phyloP scores from a whole-genome alignment of 2,113 vertebrate species.

The Zonotrichia leucophrys region DNA sequence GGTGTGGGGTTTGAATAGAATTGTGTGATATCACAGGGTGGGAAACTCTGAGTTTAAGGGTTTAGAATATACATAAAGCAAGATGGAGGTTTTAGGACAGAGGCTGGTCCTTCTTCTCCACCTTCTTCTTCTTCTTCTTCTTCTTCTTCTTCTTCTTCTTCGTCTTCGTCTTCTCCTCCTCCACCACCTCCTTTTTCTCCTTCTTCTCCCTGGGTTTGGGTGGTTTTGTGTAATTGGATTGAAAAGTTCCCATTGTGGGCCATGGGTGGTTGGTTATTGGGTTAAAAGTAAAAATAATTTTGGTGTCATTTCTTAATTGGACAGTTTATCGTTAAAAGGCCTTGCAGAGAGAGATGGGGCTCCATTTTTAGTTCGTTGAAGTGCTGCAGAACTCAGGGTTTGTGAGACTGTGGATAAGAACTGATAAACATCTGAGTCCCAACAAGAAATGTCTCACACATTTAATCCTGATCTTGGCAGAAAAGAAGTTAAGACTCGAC shows the following conservation, averaged over 20 bases:
- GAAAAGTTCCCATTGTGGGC: accelerated
- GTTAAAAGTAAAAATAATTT: not conserved
- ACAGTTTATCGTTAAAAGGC: not conserved
- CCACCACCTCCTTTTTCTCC: too few relatives aligned
- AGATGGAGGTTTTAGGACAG: not conserved
- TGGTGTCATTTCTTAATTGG: not conserved
- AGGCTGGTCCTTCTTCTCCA: not conserved
- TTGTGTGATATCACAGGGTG: not conserved
- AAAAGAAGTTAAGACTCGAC: not conserved
- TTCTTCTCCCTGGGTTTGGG: not conserved
- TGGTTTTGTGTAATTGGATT: not conserved
- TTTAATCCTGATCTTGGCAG: not conserved
- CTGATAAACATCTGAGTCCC: not conserved
- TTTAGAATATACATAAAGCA: not conserved
- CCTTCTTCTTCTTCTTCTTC: too few relatives aligned
- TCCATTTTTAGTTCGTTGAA: not conserved
- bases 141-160: too few relatives aligned
- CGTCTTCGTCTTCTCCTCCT: too few relatives aligned
- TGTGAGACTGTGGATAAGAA: not conserved
- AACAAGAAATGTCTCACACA: not conserved
- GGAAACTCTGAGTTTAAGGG: not conserved
- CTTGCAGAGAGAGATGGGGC: not conserved
- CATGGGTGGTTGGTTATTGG: not conserved
- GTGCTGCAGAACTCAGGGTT: not conserved
- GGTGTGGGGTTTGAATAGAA: not conserved